These are phyloP conservation scores for Halcyon malimbica DNA, from an alignment of 2,113 vertebrate genomes.

Conservation along the genomic window DNA sequence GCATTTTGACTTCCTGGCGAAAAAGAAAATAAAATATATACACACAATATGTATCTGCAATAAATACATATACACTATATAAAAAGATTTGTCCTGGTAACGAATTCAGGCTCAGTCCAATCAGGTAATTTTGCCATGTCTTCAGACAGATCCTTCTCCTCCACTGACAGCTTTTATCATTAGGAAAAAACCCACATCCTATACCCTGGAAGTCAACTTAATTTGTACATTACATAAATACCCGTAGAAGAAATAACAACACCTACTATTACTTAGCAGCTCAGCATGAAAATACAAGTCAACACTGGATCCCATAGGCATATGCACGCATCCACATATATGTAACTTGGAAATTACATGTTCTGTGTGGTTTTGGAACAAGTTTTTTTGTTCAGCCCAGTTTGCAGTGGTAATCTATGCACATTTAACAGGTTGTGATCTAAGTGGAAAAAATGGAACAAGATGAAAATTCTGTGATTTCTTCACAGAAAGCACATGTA, in stretches of 20 bases:
- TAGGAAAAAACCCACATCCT: not conserved
- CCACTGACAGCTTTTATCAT: not conserved
- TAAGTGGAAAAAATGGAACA: not conserved
- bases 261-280: not conserved
- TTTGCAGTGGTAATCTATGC: not conserved
- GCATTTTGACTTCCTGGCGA: not conserved
- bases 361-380: not conserved
- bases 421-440: not conserved
- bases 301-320: accelerated
- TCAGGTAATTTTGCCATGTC: not conserved
- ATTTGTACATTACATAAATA: not conserved
- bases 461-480: not conserved
- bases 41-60: not conserved
- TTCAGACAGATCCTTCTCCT: not conserved
- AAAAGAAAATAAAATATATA: not conserved
- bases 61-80: not conserved
- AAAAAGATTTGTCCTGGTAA: not conserved
- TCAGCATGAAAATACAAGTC: not conserved
- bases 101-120: not conserved
- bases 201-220: not conserved
- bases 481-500: not conserved
- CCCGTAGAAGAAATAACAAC: not conserved
- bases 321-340: accelerated
- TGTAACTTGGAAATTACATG: not conserved
- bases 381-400: not conserved